phyloP scores from a whole-genome alignment of 1,140 invertebrate species.

The Drosophila yakuba region DNA sequence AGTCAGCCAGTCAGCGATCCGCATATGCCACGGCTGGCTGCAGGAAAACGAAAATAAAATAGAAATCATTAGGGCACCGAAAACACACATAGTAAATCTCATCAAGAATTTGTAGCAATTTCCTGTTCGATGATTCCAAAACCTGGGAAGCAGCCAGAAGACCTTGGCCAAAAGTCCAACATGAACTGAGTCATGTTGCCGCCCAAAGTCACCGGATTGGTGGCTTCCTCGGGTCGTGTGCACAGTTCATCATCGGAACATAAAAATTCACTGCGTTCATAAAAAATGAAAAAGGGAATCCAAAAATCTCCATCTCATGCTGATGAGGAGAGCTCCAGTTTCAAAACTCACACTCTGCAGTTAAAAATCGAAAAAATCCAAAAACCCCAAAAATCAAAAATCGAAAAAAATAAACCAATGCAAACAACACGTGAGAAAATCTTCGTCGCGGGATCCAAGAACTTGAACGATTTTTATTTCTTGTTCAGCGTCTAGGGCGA shows the following conservation, averaged over 20 bases:
- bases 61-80: constrained; percentile 74
- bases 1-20: not conserved
- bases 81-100: constrained; percentile 80
- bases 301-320: constrained; percentile 78
- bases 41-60: constrained; percentile 69
- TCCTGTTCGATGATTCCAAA: constrained; percentile 77
- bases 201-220: constrained; percentile 44
- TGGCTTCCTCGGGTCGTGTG: constrained; percentile 60
- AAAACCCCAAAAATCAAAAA: constrained; percentile 59
- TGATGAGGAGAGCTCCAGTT: constrained; percentile 77
- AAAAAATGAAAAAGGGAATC: constrained; percentile 34
- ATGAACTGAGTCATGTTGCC: constrained; percentile 70
- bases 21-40: constrained; percentile 7
- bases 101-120: constrained; percentile 79
- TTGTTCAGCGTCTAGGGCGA: constrained; percentile 77
- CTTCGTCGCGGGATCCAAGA: constrained; percentile 64
- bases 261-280: constrained; percentile 82
- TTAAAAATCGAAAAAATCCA: constrained; percentile 54
- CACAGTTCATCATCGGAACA: constrained; percentile 81
- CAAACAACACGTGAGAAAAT: constrained; percentile 83
- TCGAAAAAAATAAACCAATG: constrained; percentile 77
- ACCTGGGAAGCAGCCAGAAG: constrained; percentile 61
- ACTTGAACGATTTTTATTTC: constrained; percentile 83
- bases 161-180: constrained; percentile 45
- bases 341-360: constrained; percentile 55